Conservation (phyloP, 2,888 invertebrate species). For the Nysson spinosus region DNA sequence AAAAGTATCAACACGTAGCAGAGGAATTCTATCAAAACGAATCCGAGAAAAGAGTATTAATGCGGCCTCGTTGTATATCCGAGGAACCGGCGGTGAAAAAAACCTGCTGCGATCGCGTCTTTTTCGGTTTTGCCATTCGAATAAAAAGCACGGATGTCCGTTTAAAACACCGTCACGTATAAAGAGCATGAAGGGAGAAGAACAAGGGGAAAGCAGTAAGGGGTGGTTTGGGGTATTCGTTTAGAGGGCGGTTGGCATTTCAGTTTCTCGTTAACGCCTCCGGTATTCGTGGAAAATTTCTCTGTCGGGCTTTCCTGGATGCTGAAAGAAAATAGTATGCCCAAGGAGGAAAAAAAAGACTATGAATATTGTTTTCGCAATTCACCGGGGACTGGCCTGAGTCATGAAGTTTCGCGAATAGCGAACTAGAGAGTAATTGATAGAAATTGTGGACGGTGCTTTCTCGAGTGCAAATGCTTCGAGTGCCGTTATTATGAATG, state of each 20-base stretch:
- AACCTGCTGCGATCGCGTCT: conserved; percentile 15
- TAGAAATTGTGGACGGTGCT: conserved; percentile 18
- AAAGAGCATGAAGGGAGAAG: background rate
- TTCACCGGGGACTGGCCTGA: too few relatives aligned
- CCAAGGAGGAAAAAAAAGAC: too few relatives aligned
- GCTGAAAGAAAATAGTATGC: too few relatives aligned
- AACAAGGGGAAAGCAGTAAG: background rate
- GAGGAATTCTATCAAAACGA: too few relatives aligned
- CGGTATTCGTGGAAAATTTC: background rate
- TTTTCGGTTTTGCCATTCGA: background rate
- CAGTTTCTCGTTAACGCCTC: conserved; percentile 35
- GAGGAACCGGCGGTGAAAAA: too few relatives aligned
- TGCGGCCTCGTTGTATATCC: too few relatives aligned
- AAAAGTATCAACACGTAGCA: too few relatives aligned
- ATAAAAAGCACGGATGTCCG: conserved; percentile 9
- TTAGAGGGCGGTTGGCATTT: conserved; percentile 22
- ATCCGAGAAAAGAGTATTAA: too few relatives aligned
- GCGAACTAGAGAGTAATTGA: background rate
- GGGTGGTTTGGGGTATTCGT: too few relatives aligned
- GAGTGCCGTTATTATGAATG: conserved; percentile 48
- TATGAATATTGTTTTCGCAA: too few relatives aligned
- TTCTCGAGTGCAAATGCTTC: conserved; percentile 28
- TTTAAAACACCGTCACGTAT: conserved; percentile 17
- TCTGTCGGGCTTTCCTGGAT: background rate
- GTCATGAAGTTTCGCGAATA: too few relatives aligned